Percentiles rank a stretch among this genome's conserved stretches.
phyloP scores from a whole-genome alignment of 2,113 vertebrate genomes.

The Melanerpes formicivorus region DNA sequence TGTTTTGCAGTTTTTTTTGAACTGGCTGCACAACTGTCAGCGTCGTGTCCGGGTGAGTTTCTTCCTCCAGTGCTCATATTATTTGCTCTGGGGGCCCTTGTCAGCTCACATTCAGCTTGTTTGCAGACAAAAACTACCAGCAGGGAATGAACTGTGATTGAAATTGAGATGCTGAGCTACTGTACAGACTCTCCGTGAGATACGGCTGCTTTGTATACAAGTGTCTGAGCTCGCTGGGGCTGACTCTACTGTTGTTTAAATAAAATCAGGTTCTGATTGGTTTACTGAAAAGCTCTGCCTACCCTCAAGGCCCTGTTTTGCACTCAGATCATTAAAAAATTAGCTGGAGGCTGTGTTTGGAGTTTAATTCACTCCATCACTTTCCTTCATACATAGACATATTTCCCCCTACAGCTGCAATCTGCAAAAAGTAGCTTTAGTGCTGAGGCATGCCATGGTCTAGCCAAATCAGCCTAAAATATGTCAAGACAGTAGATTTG shows the following conservation, averaged over 20 bases:
- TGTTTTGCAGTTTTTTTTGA: background rate
- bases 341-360: constrained; percentile 55
- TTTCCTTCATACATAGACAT: background rate
- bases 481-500: background rate
- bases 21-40: constrained; percentile 12
- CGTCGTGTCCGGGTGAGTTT: background rate
- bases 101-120: constrained; percentile 48
- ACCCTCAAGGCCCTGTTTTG: constrained; percentile 20
- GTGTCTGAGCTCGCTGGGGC: constrained; percentile 11
- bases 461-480: background rate
- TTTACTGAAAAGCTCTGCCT: constrained; percentile 26
- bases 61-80: background rate
- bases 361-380: constrained; percentile 15
- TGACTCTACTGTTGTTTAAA: constrained; percentile 10
- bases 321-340: constrained; percentile 17
- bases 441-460: background rate
- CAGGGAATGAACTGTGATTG: constrained; percentile 38
- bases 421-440: constrained; percentile 30
- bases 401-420: constrained; percentile 64
- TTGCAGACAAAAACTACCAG: constrained; percentile 55
- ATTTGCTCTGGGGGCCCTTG: constrained; percentile 42
- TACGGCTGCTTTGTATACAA: constrained; percentile 15
- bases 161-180: constrained; percentile 59
- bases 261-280: constrained; percentile 19
- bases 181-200: background rate